Evolutionary conservation across 2,888 invertebrate genomes (phyloP).

Genomic region (Magallana nippona): DNA sequence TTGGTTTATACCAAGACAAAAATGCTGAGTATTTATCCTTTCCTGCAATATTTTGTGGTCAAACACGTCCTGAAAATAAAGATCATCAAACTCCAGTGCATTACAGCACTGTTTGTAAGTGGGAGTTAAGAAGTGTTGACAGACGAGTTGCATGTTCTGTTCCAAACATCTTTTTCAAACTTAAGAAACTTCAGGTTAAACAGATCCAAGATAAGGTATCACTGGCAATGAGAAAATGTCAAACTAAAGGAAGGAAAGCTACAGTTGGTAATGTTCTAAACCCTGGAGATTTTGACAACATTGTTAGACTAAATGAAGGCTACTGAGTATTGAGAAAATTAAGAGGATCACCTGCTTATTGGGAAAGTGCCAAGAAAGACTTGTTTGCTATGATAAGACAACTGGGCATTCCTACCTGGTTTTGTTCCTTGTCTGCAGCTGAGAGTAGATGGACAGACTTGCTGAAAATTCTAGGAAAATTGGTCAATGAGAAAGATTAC

Average conservation of each 20-base stretch:
- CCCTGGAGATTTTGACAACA: slow-evolving; percentile 39
- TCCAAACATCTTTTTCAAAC: slow-evolving; percentile 53
- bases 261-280: slow-evolving; percentile 39
- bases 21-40: slow-evolving; percentile 43
- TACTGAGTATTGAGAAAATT: slow-evolving; percentile 51
- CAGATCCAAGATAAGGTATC: slow-evolving; percentile 50
- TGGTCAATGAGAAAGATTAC: slow-evolving; percentile 35
- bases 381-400: slow-evolving; percentile 55
- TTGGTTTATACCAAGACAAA: slow-evolving; percentile 40
- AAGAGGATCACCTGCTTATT: slow-evolving; percentile 54
- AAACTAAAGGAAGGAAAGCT: slow-evolving; percentile 37
- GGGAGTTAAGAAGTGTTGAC: slow-evolving; percentile 51
- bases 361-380: slow-evolving; percentile 52
- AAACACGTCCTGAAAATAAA: slow-evolving; percentile 35
- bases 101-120: slow-evolving; percentile 48
- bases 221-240: slow-evolving; percentile 43
- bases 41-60: slow-evolving; percentile 44
- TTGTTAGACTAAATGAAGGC: slow-evolving; percentile 61
- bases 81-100: slow-evolving; percentile 38
- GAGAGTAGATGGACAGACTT: slow-evolving; percentile 56
- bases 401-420: slow-evolving; percentile 54
- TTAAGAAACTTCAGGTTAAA: slow-evolving; percentile 51
- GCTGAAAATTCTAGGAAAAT: slow-evolving; percentile 41
- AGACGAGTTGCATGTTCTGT: slow-evolving; percentile 49
- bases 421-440: slow-evolving; percentile 54